Percentiles rank a stretch among this genome's conserved stretches.
These are phyloP conservation scores for Papilio protenor DNA, from an alignment of 2,888 invertebrate genomes.

Conservation along the genomic window DNA sequence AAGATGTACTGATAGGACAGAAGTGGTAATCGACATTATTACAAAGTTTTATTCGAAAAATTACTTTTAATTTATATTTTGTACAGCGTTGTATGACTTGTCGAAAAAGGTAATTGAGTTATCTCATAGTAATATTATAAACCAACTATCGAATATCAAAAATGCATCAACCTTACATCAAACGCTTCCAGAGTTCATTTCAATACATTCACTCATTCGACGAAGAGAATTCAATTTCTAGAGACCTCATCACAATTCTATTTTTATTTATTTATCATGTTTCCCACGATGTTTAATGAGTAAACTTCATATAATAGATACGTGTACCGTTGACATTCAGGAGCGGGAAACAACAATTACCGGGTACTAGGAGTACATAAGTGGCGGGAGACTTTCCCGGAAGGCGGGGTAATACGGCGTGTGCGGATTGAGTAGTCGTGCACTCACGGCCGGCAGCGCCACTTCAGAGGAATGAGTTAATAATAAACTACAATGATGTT, in stretches of 20 bases:
- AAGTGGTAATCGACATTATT: not conserved
- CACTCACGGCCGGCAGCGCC: constrained; percentile 42
- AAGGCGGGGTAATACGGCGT: constrained; percentile 33
- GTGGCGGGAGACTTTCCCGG: constrained; percentile 34
- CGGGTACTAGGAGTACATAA: constrained; percentile 27
- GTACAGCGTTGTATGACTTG: not conserved
- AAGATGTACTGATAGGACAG: not conserved
- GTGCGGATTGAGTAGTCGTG: constrained; percentile 34
- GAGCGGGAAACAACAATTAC: constrained; percentile 40
- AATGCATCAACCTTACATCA: not conserved
- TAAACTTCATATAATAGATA: not conserved
- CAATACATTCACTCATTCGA: not conserved
- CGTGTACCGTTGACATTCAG: constrained; percentile 9
- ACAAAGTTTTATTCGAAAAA: not conserved
- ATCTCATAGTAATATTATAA: not conserved
- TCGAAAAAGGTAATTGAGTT: not conserved
- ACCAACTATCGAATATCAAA: not conserved
- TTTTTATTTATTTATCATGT: not conserved
- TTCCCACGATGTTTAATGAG: not conserved
- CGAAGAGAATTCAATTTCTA: not conserved
- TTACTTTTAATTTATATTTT: not conserved
- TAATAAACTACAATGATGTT: constrained; percentile 39
- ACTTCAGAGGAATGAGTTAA: constrained; percentile 44
- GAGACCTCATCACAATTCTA: not conserved
- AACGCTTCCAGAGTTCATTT: not conserved